A percentile compares a stretch with the other conserved stretches of the same genome.
phyloP scores from a whole-genome alignment of 1,140 invertebrate species.

The Hypothenemus hampei region DNA sequence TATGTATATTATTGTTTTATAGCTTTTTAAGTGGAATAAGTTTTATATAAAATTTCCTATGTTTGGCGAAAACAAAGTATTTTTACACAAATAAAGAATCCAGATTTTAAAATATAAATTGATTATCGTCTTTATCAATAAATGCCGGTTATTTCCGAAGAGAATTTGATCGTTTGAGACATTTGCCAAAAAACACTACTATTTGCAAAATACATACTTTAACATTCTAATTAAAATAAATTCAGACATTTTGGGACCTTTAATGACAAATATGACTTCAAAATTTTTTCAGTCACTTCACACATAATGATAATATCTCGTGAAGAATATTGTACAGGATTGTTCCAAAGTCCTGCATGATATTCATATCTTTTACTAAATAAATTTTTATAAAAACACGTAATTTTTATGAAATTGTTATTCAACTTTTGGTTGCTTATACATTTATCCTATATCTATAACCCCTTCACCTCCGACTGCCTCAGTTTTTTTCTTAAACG shows the following conservation, averaged over 20 bases:
- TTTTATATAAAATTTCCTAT: too few species aligned
- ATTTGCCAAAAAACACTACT: constrained; percentile 1
- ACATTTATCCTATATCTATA: too few species aligned
- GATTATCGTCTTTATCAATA: background rate
- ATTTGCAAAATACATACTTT: constrained; percentile 2
- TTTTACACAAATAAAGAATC: constrained; percentile 3
- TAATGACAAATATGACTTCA: background rate
- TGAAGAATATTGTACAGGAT: background rate
- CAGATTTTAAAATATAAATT: background rate
- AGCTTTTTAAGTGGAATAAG: too few species aligned
- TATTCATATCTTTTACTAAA: too few species aligned
- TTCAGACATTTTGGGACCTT: background rate
- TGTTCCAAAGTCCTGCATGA: too few species aligned
- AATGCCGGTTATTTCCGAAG: background rate
- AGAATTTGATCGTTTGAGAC: background rate
- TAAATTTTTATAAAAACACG: too few species aligned
- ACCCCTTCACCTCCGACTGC: too few species aligned
- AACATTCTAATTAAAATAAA: constrained; percentile 1
- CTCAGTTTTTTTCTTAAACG: too few species aligned
- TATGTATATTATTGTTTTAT: too few species aligned
- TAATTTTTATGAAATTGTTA: too few species aligned
- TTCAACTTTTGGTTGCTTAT: too few species aligned
- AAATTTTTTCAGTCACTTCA: constrained; percentile 3
- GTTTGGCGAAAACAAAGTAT: too few species aligned
- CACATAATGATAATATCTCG: background rate